Conservation (phyloP, 2,888 invertebrate genomes). For the Boloria euphrosyne region DNA sequence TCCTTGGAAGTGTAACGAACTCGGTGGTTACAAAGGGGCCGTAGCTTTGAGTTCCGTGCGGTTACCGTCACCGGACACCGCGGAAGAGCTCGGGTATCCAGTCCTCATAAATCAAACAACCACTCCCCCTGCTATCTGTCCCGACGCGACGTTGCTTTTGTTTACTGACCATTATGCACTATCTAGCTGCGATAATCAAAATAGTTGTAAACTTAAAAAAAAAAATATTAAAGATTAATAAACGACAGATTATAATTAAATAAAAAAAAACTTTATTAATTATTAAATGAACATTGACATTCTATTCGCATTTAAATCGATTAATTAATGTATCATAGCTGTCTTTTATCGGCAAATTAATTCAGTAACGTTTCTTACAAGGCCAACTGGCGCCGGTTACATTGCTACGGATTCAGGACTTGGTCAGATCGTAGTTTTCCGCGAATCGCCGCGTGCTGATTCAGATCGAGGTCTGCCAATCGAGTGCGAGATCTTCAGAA, state of each 20-base stretch:
- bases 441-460: conserved; percentile 69
- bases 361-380: conserved; percentile 29
- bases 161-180: conserved; percentile 39
- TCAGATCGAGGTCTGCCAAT: conserved; percentile 72
- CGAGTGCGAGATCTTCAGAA: conserved; percentile 58
- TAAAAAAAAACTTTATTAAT: neutral
- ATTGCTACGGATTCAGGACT: conserved; percentile 29
- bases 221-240: no score
- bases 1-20: conserved; percentile 46
- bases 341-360: conserved; percentile 16
- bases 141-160: conserved; percentile 68
- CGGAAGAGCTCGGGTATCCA: conserved; percentile 76
- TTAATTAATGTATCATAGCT: conserved; percentile 2
- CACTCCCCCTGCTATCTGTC: conserved; percentile 65
- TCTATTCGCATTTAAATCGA: neutral
- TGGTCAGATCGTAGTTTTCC: conserved; percentile 54
- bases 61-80: conserved; percentile 69
- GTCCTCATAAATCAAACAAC: conserved; percentile 73
- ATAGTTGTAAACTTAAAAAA: neutral
- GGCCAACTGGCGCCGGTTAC: conserved; percentile 28
- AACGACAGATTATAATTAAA: no score
- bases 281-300: neutral
- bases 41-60: conserved; percentile 57
- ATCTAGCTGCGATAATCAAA: conserved; percentile 57
- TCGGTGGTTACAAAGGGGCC: conserved; percentile 56